These are phyloP conservation scores for Tyria jacobaeae DNA, from an alignment of 2,888 invertebrate species.

Conservation along the genomic window DNA sequence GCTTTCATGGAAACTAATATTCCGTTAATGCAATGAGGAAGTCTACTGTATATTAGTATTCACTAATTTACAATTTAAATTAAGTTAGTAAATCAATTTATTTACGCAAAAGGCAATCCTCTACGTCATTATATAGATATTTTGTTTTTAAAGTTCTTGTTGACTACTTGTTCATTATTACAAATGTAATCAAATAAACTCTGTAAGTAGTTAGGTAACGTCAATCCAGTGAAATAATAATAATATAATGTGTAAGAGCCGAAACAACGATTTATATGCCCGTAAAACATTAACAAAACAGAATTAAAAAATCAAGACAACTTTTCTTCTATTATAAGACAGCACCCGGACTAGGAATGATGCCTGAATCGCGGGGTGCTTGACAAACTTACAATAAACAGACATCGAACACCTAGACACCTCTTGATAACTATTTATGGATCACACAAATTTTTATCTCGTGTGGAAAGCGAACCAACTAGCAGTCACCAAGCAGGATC, in stretches of 20 bases:
- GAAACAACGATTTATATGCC: neutral
- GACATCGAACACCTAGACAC: no score
- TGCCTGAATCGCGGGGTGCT: no score
- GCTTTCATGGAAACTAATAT: neutral
- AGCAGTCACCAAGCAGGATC: no score
- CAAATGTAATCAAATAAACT: neutral
- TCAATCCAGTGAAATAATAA: neutral
- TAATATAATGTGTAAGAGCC: neutral
- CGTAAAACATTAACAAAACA: neutral
- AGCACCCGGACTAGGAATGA: no score
- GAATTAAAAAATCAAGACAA: neutral
- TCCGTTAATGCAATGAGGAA: slow-evolving; percentile 3
- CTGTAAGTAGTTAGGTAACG: neutral
- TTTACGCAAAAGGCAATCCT: neutral
- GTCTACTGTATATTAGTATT: neutral
- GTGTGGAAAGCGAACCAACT: no score
- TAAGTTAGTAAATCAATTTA: neutral
- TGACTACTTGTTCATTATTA: no score
- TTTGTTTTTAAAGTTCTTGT: neutral
- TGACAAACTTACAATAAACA: no score
- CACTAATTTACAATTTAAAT: slow-evolving; percentile 8
- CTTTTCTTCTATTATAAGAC: no score
- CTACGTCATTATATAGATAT: neutral
- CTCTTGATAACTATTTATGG: no score
- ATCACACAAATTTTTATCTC: no score